These are phyloP conservation scores for Sipha maydis DNA, from an alignment of 2,888 invertebrate genomes.

Conservation along the genomic window DNA sequence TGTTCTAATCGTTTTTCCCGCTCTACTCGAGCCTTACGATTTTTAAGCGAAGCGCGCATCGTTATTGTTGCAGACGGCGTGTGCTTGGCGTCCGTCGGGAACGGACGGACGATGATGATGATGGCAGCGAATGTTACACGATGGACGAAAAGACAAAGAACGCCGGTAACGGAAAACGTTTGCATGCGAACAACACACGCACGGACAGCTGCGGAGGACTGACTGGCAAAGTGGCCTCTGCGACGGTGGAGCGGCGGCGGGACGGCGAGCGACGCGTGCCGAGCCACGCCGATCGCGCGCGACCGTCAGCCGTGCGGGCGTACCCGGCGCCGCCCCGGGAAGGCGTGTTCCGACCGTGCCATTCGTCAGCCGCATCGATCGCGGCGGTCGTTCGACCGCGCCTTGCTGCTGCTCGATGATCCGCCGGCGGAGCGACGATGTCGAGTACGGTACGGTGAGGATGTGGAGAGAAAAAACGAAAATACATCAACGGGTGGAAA, in stretches of 20 bases:
- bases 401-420: slow-evolving; percentile 27
- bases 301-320: slow-evolving; percentile 15
- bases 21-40: no score
- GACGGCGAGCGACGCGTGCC: slow-evolving; percentile 25
- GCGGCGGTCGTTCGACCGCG: slow-evolving; percentile 50
- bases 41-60: no score
- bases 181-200: not conserved
- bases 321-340: slow-evolving; percentile 21
- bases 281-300: slow-evolving; percentile 20
- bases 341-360: slow-evolving; percentile 19
- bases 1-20: no score
- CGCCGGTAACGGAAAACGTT: not conserved
- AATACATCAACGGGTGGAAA: no score
- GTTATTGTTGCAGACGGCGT: no score
- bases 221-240: not conserved
- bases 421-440: not conserved
- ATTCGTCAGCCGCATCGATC: slow-evolving; percentile 59
- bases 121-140: not conserved
- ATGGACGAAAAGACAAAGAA: slow-evolving; percentile 2
- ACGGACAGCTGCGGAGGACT: not conserved
- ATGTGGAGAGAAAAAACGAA: not conserved
- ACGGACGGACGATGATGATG: no score
- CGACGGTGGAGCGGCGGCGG: slow-evolving; percentile 4
- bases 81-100: no score
- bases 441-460: not conserved